A percentile compares a stretch with the other conserved stretches of the same genome.
These are phyloP conservation scores for Chondrosia reniformis DNA, from an alignment of 37 sponge, comb jelly and placozoan species.

Conservation along the genomic window DNA sequence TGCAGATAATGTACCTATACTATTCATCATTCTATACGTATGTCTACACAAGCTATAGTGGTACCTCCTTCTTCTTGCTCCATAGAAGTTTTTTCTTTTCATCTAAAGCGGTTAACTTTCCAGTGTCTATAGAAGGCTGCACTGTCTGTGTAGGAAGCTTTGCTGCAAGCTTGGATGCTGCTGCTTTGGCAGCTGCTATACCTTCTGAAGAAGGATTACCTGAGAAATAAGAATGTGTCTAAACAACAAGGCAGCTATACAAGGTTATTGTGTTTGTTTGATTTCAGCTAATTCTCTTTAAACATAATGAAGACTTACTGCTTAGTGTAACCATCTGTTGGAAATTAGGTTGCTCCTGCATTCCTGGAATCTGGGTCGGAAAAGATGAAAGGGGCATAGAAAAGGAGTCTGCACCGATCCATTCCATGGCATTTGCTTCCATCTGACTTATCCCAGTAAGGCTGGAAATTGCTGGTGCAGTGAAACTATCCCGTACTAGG, in stretches of 20 bases:
- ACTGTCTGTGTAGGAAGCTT: not conserved
- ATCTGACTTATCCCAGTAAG: not conserved
- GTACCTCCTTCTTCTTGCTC: slow-evolving; percentile 46
- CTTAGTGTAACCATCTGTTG: not conserved
- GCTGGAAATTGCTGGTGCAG: not conserved
- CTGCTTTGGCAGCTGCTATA: slow-evolving; percentile 9
- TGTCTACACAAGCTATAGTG: not conserved
- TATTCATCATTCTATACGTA: not conserved
- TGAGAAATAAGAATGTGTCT: not conserved
- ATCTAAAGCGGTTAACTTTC: slow-evolving; percentile 20
- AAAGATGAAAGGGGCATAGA: not conserved
- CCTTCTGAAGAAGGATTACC: not conserved
- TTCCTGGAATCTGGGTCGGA: too few relatives aligned
- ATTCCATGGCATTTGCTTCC: slow-evolving; percentile 8
- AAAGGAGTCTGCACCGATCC: not conserved
- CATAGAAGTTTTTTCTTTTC: slow-evolving; percentile 56
- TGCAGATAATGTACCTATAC: not conserved
- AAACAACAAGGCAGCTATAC: not conserved
- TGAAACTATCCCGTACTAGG: slow-evolving; percentile 21
- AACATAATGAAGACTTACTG: not conserved
- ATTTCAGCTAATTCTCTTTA: not conserved
- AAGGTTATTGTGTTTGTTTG: not conserved
- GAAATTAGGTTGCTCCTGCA: too few relatives aligned
- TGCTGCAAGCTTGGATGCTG: not conserved
- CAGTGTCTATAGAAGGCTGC: not conserved